Percentiles rank a stretch among this genome's conserved stretches.
phyloP scores from a whole-genome alignment of 1,140 invertebrate species.

The Drosophila pseudoobscura region DNA sequence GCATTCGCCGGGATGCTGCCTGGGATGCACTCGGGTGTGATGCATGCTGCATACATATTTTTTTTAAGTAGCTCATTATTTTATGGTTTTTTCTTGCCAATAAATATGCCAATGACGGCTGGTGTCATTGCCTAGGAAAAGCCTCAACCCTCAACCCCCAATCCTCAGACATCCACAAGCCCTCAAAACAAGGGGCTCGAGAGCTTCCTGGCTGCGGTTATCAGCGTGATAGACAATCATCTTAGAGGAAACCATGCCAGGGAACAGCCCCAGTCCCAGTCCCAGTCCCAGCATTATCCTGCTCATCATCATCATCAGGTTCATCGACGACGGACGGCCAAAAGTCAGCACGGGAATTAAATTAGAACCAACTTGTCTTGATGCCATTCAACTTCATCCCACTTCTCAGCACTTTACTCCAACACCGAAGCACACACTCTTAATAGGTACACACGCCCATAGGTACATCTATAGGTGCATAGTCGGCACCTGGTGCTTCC shows the following conservation, averaged over 20 bases:
- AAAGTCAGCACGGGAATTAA: conserved; percentile 64
- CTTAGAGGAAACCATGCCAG: background rate
- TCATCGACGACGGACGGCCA: conserved; percentile 16
- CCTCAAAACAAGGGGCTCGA: too few species aligned
- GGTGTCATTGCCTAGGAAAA: conserved; percentile 1
- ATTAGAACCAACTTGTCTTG: conserved; percentile 73
- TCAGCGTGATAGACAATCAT: too few species aligned
- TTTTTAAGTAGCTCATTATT: conserved; percentile 76
- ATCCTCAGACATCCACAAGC: too few species aligned
- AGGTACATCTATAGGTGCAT: conserved; percentile 9
- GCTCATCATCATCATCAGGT: background rate
- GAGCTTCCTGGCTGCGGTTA: too few species aligned
- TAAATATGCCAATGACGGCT: conserved; percentile 37
- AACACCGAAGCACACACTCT: background rate
- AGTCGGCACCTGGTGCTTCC: conserved; percentile 25
- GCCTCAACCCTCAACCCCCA: conserved; percentile 2
- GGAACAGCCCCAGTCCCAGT: too few species aligned
- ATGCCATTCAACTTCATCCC: conserved; percentile 48
- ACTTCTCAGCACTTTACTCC: background rate
- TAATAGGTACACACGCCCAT: background rate
- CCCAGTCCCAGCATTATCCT: background rate
- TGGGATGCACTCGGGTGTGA: conserved; percentile 1
- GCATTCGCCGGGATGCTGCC: conserved; percentile 28
- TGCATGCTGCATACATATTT: conserved; percentile 53
- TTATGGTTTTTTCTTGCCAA: conserved; percentile 32